These are phyloP conservation scores for Rhopalosiphum maidis DNA, from an alignment of 1,140 invertebrate genomes.

Conservation along the genomic window DNA sequence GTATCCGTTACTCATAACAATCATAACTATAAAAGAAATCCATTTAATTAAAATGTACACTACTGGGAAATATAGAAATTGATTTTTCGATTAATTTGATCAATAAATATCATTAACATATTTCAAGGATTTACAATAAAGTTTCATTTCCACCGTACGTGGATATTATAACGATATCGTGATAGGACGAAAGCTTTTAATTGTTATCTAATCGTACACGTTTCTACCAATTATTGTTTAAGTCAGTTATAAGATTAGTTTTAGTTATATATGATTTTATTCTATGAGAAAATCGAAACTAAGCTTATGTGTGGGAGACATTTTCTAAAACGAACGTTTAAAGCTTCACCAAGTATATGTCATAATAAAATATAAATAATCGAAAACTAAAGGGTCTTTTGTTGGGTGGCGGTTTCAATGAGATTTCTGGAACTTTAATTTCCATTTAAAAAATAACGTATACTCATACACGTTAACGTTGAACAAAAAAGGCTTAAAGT, in stretches of 20 bases:
- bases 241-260: neutral
- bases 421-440: slow-evolving; percentile 7
- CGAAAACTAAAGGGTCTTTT: neutral
- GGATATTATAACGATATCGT: neutral
- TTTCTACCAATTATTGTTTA: neutral
- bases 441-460: neutral
- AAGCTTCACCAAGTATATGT: neutral
- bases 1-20: neutral
- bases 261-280: neutral
- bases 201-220: too few relatives aligned
- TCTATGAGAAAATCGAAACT: neutral
- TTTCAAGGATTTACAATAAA: neutral
- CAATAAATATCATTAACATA: neutral
- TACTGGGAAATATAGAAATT: neutral
- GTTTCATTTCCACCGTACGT: neutral
- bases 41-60: neutral
- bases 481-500: slow-evolving; percentile 17
- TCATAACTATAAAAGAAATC: neutral
- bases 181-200: neutral
- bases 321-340: neutral
- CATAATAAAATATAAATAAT: slow-evolving; percentile 17
- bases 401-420: neutral
- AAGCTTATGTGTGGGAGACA: neutral
- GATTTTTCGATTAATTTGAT: neutral
- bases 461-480: neutral